These are phyloP conservation scores for Micromesistius poutassou DNA, from an alignment of 2,797 vertebrate genomes.

Conservation along the genomic window DNA sequence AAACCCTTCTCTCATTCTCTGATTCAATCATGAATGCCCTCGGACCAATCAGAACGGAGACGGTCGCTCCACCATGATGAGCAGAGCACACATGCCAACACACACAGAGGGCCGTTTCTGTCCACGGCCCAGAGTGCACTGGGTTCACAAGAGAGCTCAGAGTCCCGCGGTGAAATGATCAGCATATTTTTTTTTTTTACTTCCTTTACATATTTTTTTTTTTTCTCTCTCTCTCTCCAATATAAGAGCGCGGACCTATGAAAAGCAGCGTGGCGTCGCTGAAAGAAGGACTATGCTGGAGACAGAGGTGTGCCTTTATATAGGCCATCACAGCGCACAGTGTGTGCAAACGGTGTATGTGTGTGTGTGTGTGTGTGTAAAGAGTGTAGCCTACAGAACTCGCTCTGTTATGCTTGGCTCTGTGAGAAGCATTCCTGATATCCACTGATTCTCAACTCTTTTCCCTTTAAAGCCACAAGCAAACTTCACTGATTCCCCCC, in stretches of 20 bases:
- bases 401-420: conserved; percentile 72
- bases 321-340: conserved; percentile 64
- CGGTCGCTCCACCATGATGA: not conserved
- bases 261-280: conserved; percentile 48
- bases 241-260: conserved; percentile 26
- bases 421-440: conserved; percentile 62
- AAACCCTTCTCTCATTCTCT: conserved; percentile 1
- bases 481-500: conserved; percentile 35
- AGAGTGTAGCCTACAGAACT: conserved; percentile 55
- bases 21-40: conserved; percentile 44
- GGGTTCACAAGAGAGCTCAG: not conserved
- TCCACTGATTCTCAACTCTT: conserved; percentile 61
- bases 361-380: conserved; percentile 33
- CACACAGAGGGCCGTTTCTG: too few relatives aligned
- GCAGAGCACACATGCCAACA: not conserved
- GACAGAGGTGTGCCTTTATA: conserved; percentile 74
- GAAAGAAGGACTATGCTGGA: conserved; percentile 65
- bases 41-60: not conserved
- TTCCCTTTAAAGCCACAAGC: conserved; percentile 42
- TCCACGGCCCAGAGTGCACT: conserved; percentile 16
- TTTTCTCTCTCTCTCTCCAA: conserved; percentile 29
- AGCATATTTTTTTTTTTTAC: conserved; percentile 3
- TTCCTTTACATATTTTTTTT: conserved; percentile 22
- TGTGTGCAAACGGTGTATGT: conserved; percentile 49
- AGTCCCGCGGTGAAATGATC: not conserved